Percentiles rank a stretch among this genome's conserved stretches.
phyloP scores from a whole-genome alignment of 2,113 vertebrate species.

The Bos taurus region ARS-UCD2.0 NC_037338.1:19001501-19002000 shows the following conservation, averaged over 20 bases:
- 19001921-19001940: not conserved
- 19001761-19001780: not conserved
- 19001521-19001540: not conserved
- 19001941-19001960: not conserved
- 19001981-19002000: not conserved
- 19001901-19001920: not conserved
- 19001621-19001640: not conserved
- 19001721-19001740: not conserved
- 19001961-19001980: not conserved
- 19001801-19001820: not conserved
- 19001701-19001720: not conserved
- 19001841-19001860: not conserved
- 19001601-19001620: not conserved
- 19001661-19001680: not conserved
- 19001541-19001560: not conserved
- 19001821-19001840: not conserved
- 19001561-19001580: not conserved
- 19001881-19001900: not conserved
- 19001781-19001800: not conserved
- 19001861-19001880: rapidly evolving
- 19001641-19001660: not conserved
- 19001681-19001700: not conserved
- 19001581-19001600: too few species aligned
- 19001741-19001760: not conserved
- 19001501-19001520: too few species aligned